These are phyloP conservation scores for Drosophila quadrilineata DNA, from an alignment of 1,140 invertebrate species.

Conservation along the genomic window DNA sequence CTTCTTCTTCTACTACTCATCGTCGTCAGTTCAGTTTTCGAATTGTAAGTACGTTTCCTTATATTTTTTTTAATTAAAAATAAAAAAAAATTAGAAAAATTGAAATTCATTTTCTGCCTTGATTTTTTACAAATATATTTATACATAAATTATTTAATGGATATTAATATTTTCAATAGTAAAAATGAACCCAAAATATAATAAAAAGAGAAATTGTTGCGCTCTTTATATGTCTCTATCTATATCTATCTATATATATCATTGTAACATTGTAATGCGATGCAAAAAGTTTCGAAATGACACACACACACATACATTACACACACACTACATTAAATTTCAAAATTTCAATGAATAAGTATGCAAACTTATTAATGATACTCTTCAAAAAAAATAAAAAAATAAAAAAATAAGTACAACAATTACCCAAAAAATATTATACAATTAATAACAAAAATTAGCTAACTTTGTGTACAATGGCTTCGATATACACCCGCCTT, in stretches of 20 bases:
- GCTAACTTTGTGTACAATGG: constrained; percentile 79
- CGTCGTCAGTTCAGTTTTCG: constrained; percentile 76
- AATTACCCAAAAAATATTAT: constrained; percentile 13
- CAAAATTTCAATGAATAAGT: constrained; percentile 69
- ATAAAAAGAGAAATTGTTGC: constrained; percentile 39
- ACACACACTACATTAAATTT: constrained; percentile 49
- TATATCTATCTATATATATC: constrained; percentile 58
- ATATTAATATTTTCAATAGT: constrained; percentile 31
- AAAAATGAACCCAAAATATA: constrained; percentile 11
- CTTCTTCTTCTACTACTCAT: constrained; percentile 37
- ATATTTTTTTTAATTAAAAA: constrained; percentile 50
- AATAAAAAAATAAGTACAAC: too few species aligned
- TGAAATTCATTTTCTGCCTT: too few species aligned
- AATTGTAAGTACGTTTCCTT: constrained; percentile 80
- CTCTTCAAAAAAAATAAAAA: constrained; percentile 44
- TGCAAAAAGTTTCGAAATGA: constrained; percentile 63
- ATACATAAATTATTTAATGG: constrained; percentile 28
- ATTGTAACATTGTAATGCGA: constrained; percentile 78
- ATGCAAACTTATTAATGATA: constrained; percentile 58
- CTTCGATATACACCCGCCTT: constrained; percentile 61
- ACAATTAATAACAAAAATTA: constrained; percentile 72
- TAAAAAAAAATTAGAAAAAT: constrained; percentile 50
- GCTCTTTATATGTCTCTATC: constrained; percentile 37
- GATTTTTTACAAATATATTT: constrained; percentile 32
- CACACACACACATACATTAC: constrained; percentile 16